Conservation (phyloP, 1,140 invertebrate genomes). For the Cotesia glomerata region DNA sequence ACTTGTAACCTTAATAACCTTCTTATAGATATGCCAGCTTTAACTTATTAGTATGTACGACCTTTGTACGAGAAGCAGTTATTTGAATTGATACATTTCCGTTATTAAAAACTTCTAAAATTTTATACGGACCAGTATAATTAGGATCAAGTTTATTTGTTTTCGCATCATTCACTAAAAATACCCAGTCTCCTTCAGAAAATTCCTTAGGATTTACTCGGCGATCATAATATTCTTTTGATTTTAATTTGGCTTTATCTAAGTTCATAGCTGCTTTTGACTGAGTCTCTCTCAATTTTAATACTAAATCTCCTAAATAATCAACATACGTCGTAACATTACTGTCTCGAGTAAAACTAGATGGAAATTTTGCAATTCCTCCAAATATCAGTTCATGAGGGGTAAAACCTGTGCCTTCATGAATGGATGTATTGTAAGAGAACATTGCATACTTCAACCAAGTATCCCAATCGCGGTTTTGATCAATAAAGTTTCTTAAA, state of each 20-base stretch:
- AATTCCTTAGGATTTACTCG: constrained; percentile 10
- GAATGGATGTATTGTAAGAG: constrained; percentile 31
- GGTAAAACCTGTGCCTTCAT: constrained; percentile 41
- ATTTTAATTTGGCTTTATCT: constrained; percentile 17
- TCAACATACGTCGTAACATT: background rate
- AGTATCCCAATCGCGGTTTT: constrained; percentile 50
- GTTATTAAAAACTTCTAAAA: background rate
- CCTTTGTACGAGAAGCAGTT: background rate
- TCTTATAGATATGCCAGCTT: constrained; percentile 1
- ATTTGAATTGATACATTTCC: constrained; percentile 16
- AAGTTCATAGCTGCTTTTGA: constrained; percentile 12
- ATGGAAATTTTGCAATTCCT: constrained; percentile 11
- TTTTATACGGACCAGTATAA: constrained; percentile 17
- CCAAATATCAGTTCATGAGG: constrained; percentile 21
- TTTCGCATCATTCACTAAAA: constrained; percentile 15
- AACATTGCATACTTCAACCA: constrained; percentile 38
- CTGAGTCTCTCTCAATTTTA: constrained; percentile 16
- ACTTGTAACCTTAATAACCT: too few species aligned
- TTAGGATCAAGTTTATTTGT: constrained; percentile 18
- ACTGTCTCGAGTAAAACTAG: constrained; percentile 8
- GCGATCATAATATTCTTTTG: constrained; percentile 24
- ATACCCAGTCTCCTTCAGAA: constrained; percentile 14
- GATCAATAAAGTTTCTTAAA: constrained; percentile 37
- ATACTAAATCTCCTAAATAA: constrained; percentile 13
- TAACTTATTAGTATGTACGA: constrained; percentile 23